Evolutionary conservation across 2,888 invertebrate genomes (phyloP).

Genomic region (Tricholauxania praeusta): DNA sequence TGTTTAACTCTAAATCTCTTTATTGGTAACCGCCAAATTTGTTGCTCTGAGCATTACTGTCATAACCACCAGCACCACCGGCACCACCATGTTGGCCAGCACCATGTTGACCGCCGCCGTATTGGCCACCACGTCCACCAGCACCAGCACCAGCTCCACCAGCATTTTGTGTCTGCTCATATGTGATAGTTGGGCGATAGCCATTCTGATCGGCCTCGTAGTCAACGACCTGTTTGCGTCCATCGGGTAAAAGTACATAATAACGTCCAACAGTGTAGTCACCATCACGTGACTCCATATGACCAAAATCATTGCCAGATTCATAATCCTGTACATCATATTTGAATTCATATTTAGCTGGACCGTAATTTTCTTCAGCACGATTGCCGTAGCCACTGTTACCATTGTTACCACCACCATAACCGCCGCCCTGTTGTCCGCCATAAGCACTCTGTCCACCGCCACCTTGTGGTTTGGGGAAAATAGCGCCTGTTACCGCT

Average conservation of each 20-base stretch:
- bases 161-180: conserved; percentile 72
- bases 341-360: conserved; percentile 78
- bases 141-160: conserved; percentile 52
- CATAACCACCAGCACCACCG: conserved; percentile 56
- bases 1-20: conserved; percentile 1
- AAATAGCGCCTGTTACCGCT: conserved; percentile 70
- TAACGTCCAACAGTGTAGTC: conserved; percentile 75
- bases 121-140: conserved; percentile 50
- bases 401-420: conserved; percentile 45
- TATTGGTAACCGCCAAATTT: conserved; percentile 63
- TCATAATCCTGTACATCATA: conserved; percentile 76
- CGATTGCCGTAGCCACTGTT: conserved; percentile 53
- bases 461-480: conserved; percentile 59
- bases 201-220: conserved; percentile 79
- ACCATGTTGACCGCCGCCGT: neutral
- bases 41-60: conserved; percentile 59
- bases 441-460: conserved; percentile 37
- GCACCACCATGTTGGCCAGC: conserved; percentile 54
- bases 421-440: conserved; percentile 44
- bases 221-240: conserved; percentile 77
- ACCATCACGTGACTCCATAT: conserved; percentile 75
- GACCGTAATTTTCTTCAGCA: conserved; percentile 70
- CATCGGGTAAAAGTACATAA: conserved; percentile 77
- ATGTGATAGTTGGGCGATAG: conserved; percentile 76
- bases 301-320: conserved; percentile 77